Conservation (phyloP, 2,113 vertebrate genomes). For the Callaeas wilsoni region DNA sequence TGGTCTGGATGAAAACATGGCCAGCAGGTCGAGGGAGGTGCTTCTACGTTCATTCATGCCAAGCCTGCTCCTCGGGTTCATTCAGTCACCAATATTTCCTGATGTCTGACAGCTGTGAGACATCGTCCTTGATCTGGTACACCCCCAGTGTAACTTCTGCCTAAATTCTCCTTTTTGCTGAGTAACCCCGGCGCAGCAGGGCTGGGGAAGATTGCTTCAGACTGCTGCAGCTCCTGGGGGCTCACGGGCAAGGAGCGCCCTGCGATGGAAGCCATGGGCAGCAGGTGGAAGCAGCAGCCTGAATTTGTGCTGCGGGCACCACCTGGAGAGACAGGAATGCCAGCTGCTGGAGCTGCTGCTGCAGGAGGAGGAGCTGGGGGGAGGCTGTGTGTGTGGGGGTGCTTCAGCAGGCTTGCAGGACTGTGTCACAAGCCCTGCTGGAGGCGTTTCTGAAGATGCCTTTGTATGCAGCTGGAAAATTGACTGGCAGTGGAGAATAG, state of each 20-base stretch:
- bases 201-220: too few relatives aligned
- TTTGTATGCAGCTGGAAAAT: not conserved
- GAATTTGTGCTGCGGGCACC: not conserved
- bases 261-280: not conserved
- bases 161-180: not conserved
- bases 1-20: not conserved
- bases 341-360: not conserved
- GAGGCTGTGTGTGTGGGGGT: not conserved
- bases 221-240: not conserved
- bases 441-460: not conserved
- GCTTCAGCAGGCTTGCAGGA: not conserved
- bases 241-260: not conserved
- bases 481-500: not conserved
- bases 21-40: not conserved
- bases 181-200: rapidly evolving
- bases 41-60: not conserved
- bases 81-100: not conserved
- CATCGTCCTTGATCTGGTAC: not conserved
- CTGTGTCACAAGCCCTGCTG: not conserved
- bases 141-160: not conserved
- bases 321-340: not conserved
- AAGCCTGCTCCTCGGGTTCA: not conserved
- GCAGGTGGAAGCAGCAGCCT: not conserved
- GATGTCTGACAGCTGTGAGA: not conserved
- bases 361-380: not conserved